Evolutionary conservation across 2,797 vertebrate genomes (phyloP).

Genomic region (Myotis findleyi): DNA sequence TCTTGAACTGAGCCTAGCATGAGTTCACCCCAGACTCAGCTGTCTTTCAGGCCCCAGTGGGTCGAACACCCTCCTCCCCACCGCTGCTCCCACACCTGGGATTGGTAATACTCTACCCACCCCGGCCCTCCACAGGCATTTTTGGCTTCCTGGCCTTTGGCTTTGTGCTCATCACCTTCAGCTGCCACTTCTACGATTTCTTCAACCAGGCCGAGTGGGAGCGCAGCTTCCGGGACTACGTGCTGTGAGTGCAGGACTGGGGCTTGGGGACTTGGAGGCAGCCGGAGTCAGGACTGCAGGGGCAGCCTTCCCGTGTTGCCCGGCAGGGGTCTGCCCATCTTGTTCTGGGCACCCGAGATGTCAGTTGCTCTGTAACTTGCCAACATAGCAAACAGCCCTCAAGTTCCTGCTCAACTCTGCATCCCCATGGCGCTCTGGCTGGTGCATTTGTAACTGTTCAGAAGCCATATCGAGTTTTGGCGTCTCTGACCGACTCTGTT

Average conservation of each 20-base stretch:
- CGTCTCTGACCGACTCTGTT: background rate
- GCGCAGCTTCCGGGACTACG: conserved; percentile 97
- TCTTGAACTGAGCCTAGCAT: background rate
- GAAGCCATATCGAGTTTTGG: background rate
- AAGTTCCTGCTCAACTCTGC: background rate
- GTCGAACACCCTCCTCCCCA: background rate
- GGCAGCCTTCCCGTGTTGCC: background rate
- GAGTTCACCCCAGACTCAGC: background rate
- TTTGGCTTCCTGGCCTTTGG: conserved; percentile 98
- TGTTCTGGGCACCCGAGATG: background rate
- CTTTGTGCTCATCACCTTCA: conserved; percentile 98
- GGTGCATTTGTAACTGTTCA: background rate
- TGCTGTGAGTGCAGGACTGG: conserved; percentile 91
- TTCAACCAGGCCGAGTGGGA: conserved; percentile 99
- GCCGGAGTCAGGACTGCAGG: background rate
- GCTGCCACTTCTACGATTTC: conserved; percentile 99
- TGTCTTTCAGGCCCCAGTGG: background rate
- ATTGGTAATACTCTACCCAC: background rate
- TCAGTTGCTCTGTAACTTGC: background rate
- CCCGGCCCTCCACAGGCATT: conserved; percentile 90
- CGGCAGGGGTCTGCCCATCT: background rate
- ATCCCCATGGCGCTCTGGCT: background rate
- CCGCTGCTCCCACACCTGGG: background rate
- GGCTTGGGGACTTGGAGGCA: background rate
- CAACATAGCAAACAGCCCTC: background rate